Evolutionary conservation across 2,888 invertebrate species (phyloP).

Genomic region (Podotricha telesiphe): DNA sequence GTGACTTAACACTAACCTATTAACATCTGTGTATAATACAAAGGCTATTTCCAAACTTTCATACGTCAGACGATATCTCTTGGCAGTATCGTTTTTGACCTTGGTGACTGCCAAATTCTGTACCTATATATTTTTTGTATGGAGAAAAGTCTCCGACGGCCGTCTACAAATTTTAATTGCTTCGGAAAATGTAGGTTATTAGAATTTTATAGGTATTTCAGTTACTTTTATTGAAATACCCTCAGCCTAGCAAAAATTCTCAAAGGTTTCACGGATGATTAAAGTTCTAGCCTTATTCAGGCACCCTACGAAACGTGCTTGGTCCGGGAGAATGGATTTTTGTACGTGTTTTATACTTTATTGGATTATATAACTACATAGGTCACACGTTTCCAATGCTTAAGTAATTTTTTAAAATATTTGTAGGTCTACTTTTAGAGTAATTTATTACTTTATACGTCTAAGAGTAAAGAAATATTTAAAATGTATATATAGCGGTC

Average conservation of each 20-base stretch:
- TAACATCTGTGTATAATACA: neutral
- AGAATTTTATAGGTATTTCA: conserved; percentile 11
- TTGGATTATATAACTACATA: neutral
- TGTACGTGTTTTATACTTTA: conserved; percentile 25
- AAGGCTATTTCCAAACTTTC: conserved; percentile 4
- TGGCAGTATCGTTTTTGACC: neutral
- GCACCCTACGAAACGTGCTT: conserved; percentile 17
- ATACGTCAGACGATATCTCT: conserved; percentile 4
- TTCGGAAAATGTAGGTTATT: neutral
- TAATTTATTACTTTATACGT: too few relatives aligned
- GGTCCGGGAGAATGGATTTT: conserved; percentile 15
- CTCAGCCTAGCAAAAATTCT: conserved; percentile 15
- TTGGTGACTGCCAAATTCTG: conserved; percentile 2
- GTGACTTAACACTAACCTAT: too few relatives aligned
- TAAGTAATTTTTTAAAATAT: neutral
- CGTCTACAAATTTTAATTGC: conserved; percentile 16
- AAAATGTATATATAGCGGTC: too few relatives aligned
- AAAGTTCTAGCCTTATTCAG: conserved; percentile 13
- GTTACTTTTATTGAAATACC: conserved; percentile 17
- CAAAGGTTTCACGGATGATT: conserved; percentile 21
- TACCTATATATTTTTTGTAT: neutral
- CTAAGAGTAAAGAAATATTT: too few relatives aligned
- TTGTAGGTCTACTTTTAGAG: too few relatives aligned
- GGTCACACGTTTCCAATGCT: neutral
- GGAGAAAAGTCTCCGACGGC: neutral